Base-by-base conservation (phyloP, 1,140 invertebrate genomes). In the Aphaenogaster floridana region DNA sequence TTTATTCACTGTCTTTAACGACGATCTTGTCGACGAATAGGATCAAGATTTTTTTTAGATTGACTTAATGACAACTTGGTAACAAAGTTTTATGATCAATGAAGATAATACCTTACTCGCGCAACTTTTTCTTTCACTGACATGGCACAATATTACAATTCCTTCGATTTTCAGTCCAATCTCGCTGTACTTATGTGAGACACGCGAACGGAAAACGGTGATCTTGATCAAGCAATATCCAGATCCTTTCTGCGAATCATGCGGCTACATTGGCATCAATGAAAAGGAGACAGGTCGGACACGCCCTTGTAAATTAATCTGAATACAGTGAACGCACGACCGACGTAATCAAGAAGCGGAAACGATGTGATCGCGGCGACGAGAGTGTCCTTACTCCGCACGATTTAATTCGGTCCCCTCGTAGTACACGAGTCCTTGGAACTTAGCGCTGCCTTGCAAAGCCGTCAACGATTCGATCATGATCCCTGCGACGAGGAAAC, bases 131-230 rank as follows among this genome's bases (percentile, higher is more conserved):
- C 3, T 76, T 76, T 15, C 13, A 63, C 5, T 21, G 1, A 48
- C 9, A 5, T 36, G 50, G 9, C 54, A 21, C 17, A 52, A 39
- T 76, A 88, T 81, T 69, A 48, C 45, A 13, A 48, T 45, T 52
- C 21, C 17, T 39, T 48, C n/a, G 34, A 85, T 28, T 88, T 89
- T 64, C 68, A 88, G 87, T 11, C 28, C 42, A 13, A 48, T 64
- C 34, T 78, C 50, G 0, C 13, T 17, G 3, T 45, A 34, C 2
- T 17, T 42, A 54, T 54, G 8, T 15, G 21, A 61, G 48, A 45
- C 13, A 15, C 8, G 9, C 7, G n/a, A 21, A 21, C 9, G 2
- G n/a, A 61, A n/a, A 50, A 42, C 50, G 13, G 39, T 61, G 13
- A 34, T 59, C 39, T 57, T 61, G 36, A 69, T 69, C 8, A 13